These are phyloP conservation scores for Patella pellucida DNA, from an alignment of 2,888 invertebrate species.

Conservation along the genomic window DNA sequence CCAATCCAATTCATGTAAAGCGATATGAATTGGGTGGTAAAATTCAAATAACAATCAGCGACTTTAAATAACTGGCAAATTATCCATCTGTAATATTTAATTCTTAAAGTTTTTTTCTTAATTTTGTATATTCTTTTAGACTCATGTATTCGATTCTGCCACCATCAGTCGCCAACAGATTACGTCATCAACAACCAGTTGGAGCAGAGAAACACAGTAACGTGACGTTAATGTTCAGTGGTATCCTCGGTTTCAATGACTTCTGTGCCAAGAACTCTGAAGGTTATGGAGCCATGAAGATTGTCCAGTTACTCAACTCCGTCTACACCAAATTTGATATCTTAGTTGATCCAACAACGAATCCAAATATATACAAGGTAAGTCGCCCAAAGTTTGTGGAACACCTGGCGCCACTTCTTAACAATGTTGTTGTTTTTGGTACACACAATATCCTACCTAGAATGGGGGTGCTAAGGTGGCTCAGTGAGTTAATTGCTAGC, in stretches of 20 bases:
- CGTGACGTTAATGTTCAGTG: constrained; percentile 91
- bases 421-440: no score
- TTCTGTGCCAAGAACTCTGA: constrained; percentile 93
- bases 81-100: no score
- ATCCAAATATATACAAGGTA: constrained; percentile 96
- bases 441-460: no score
- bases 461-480: no score
- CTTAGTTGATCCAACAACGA: constrained; percentile 90
- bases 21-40: no score
- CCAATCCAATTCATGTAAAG: no score
- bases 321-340: constrained; percentile 95
- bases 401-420: no score
- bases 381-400: no score
- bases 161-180: constrained; percentile 93
- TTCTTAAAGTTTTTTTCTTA: neutral
- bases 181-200: constrained; percentile 91
- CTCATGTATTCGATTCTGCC: constrained; percentile 94
- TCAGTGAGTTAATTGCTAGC: no score
- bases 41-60: no score
- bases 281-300: constrained; percentile 94
- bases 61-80: no score
- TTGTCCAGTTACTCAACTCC: constrained; percentile 92
- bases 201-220: constrained; percentile 89
- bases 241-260: constrained; percentile 90
- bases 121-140: constrained; percentile 74